Base-by-base conservation (phyloP, 2,113 vertebrate genomes). In the Caracal caracal region DNA sequence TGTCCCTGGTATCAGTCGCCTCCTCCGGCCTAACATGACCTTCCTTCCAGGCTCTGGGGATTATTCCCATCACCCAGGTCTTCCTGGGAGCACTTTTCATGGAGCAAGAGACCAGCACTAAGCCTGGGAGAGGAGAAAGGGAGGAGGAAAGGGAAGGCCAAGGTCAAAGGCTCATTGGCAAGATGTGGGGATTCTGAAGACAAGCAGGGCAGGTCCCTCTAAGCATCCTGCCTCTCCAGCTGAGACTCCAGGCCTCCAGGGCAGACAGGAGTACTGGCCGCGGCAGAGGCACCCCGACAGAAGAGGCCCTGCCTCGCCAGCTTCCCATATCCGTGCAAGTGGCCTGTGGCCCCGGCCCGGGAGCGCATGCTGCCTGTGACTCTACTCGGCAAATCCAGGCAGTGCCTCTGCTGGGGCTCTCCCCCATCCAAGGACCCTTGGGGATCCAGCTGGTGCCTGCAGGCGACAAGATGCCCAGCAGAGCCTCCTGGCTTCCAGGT, bases 1-100 rank as follows among this genome's bases (percentile, higher is more conserved):
- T 0, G 20, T 15, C 43, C 13, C 78, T 30, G 3, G 19, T 7
- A 0, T n/a, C 70, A 2, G 49, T 9, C 1, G 0, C 30, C 59
- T n/a, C 61, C 78, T 43, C 26, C 8, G 13, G 68, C 83, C 92
- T 84, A 88, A 96, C 28, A 0, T 47, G 66, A 93, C 76, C 90
- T 90, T 96, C 79, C 80, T 94, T 96, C 84, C 63, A 90, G 95
- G 87, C 88, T 59, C 26, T 47, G 59, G 87, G 75, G 49, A 40
- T 35, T 30, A 17, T n/a, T 88, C 65, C 70, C 43, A 24, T 70
- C 10, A 1, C 81, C 70, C 40, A 24, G 49, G 24, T 80, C 70
- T 89, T 61, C 40, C 88, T 82, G 66, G 94, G 89, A 83, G n/a
- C 66, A 10, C 65, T 78, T 81, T 47, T 37, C 88, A 28, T 0